phyloP scores from a whole-genome alignment of 2,888 invertebrate genomes.

The Amphipoea lucens region DNA sequence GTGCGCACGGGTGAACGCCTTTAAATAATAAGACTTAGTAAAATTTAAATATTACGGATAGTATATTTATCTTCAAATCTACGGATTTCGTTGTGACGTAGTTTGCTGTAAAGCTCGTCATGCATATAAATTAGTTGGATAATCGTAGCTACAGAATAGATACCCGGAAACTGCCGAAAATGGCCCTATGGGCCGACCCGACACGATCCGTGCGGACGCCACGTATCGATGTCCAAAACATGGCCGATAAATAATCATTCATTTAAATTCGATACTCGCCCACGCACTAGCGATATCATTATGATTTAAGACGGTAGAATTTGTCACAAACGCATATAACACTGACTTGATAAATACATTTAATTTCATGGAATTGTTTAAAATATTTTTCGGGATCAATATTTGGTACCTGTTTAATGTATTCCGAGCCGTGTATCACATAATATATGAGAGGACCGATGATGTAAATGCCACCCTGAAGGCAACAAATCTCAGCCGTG shows the following conservation, averaged over 20 bases:
- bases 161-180: constrained; percentile 85
- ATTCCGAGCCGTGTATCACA: constrained; percentile 73
- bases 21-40: constrained; percentile 42
- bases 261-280: constrained; percentile 86
- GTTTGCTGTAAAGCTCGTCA: constrained; percentile 71
- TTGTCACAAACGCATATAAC: constrained; percentile 66
- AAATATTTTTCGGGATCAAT: constrained; percentile 60
- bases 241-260: constrained; percentile 83
- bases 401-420: constrained; percentile 74
- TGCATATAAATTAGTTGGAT: constrained; percentile 78
- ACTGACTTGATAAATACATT: constrained; percentile 59
- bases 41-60: constrained; percentile 49
- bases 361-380: constrained; percentile 56
- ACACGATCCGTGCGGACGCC: constrained; percentile 70
- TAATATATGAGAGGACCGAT: constrained; percentile 82
- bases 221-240: constrained; percentile 81
- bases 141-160: constrained; percentile 68
- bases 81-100: constrained; percentile 71
- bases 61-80: constrained; percentile 67
- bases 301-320: constrained; percentile 79
- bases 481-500: constrained; percentile 84
- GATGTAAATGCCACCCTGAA: constrained; percentile 87
- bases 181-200: constrained; percentile 73
- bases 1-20: constrained; percentile 47
- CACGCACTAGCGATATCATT: constrained; percentile 79